Base-by-base conservation (phyloP, 2,888 invertebrate genomes). In the Apamea sordens region DNA sequence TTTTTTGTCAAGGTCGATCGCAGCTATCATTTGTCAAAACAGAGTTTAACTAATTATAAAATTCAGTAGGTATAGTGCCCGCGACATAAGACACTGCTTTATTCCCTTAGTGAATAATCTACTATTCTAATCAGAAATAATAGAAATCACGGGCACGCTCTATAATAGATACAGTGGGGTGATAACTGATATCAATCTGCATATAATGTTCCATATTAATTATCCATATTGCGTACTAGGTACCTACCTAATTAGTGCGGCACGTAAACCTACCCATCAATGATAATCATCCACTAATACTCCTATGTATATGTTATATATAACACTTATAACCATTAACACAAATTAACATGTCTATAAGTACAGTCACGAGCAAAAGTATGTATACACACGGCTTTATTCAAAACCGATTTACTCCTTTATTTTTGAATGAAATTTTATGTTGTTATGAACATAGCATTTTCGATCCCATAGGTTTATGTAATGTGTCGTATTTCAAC, bases 151-250 rank as follows among this genome's bases (percentile, higher is more conserved):
- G 5, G 15, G 7, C 15, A 47, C 15, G 61, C 4, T 36, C 5
- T 32, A 21, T 18, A 24, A 32, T 11, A 59, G 10, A 15, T 24
- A 36, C 47, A 53, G 28, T 69, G 82, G 50, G 50, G 36, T 50
- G 63, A 77, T 83, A 50, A 69, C 50, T 59, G 77, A 59, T 65
- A 83, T 59, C 15, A 70, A 65, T 70, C 50, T 59, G n/a, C 15
- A 50, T 77, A 69, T 77, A 82, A 80, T 56, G 56, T 47, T 77
- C 36, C 36, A 3, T 80, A 50, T 83, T 64, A 76, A 76, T 76
- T 64, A 83, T n/a, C 15, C 21, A 28, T 76, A 64, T 50, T 41
- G n/a, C 36, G 7, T 82, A 68, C 32, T 67, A 44, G n/a, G 6
- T 64, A 77, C 32, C 32, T 64, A 77, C 32, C 32, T 67, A 67